Base-by-base conservation (phyloP, 2,113 vertebrate genomes). In the Elaphurus davidianus region DNA sequence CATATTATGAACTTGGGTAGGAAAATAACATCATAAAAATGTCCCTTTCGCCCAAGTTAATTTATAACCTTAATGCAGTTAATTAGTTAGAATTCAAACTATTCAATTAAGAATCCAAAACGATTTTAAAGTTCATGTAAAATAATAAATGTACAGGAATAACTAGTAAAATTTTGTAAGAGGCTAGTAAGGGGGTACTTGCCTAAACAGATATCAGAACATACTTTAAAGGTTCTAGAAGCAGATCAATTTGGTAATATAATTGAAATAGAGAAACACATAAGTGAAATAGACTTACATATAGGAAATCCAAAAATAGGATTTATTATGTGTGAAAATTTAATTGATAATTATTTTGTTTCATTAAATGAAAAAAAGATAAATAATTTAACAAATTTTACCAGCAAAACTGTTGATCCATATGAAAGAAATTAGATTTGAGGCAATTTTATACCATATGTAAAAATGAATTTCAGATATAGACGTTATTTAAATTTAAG, bases 101-200 rank as follows among this genome's bases (percentile, higher is more conserved):
- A 94, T 62, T 55, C 91, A 96, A 30, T 88, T 87, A 95, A 88
- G 81, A 94, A 87, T 85, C 19, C 81, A 90, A 79, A 97, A 85
- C 0, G 45, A 79, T 25, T 28, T 92, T 87, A 40, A 78, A 64
- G 15, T 92, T 95, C 79, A 79, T 79, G 47, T 30, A 52, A n/a
- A n/a, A 90, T 78, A 67, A 87, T 83, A 91, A 95, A 71, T 79
- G 7, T 14, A 52, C 4, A 84, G 90, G 45, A 71, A 87, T 50
- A 94, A 21, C 36, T 33, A 96, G 45, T 55, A 76, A 74, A 91
- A 50, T 89, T 87, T 67, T 92, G 16, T 57, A 45, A 47, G 78
- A 96, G 25, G 59, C 25, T 59, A 64, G 40, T 82, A 47, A 87
- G 45, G n/a, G 7, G 6, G 4, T 96, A 28, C 27, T 92, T 90